Conservation (phyloP, 2,797 vertebrate species). For the Luscinia megarhynchos region DNA sequence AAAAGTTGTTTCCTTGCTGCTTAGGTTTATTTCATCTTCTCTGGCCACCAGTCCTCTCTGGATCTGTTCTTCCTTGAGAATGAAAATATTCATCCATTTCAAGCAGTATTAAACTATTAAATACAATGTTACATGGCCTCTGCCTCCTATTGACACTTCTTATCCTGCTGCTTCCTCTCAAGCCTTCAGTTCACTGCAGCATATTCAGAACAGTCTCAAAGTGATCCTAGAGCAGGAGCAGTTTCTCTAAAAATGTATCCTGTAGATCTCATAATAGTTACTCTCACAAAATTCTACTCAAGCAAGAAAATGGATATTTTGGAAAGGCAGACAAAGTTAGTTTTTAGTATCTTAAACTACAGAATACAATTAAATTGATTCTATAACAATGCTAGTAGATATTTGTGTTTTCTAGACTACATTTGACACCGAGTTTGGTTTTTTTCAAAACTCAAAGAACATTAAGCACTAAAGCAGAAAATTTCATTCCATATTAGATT, state of each 20-base stretch:
- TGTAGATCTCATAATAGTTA: neutral
- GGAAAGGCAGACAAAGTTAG: neutral
- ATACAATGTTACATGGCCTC: neutral
- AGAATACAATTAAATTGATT: neutral
- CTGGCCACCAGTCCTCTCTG: neutral
- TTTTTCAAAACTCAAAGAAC: neutral
- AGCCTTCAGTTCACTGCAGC: neutral
- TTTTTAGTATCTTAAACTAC: neutral
- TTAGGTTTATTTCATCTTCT: neutral
- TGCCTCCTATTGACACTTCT: neutral
- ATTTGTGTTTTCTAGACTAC: neutral
- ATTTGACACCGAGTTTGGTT: neutral
- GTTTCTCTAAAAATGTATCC: neutral
- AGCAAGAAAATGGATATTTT: neutral
- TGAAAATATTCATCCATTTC: neutral
- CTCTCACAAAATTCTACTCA: neutral
- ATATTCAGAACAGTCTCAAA: neutral
- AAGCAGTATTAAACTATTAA: neutral
- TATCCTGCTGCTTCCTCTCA: neutral
- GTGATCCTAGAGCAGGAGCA: neutral
- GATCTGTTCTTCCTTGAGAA: neutral
- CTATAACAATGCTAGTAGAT: neutral
- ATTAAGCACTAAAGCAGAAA: neutral
- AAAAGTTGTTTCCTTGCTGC: neutral
- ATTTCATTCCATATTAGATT: neutral